These are phyloP conservation scores for Masticophis lateralis DNA, from an alignment of 2,797 vertebrate genomes.

Conservation along the genomic window DNA sequence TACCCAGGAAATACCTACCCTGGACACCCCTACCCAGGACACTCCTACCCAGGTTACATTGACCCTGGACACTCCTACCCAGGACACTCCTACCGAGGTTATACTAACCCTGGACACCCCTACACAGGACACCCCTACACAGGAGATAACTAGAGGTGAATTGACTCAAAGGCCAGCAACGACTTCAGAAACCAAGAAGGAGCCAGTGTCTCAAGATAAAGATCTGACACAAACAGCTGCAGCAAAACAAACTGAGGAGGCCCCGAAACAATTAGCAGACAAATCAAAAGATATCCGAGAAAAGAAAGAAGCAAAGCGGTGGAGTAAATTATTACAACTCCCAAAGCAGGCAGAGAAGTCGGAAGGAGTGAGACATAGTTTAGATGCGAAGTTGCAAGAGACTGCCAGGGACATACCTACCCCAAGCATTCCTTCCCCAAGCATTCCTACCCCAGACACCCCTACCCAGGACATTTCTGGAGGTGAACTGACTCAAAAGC, in stretches of 20 bases:
- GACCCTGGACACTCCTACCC: background rate
- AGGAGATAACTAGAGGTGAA: background rate
- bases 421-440: too few relatives aligned
- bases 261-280: background rate
- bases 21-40: background rate
- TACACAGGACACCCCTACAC: background rate
- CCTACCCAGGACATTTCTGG: background rate
- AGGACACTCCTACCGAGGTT: too few relatives aligned
- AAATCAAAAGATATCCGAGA: background rate
- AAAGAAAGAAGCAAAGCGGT: background rate
- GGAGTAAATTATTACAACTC: background rate
- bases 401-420: background rate
- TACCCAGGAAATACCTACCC: background rate
- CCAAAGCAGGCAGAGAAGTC: background rate
- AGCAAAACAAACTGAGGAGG: background rate
- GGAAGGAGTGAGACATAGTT: background rate
- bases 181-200: background rate
- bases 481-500: background rate
- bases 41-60: background rate
- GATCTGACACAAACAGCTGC: background rate
- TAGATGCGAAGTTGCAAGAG: slow-evolving; percentile 1
- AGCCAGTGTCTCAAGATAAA: background rate
- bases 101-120: background rate
- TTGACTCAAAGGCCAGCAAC: background rate
- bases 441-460: too few relatives aligned